Evolutionary conservation across 2,113 vertebrate genomes (phyloP), one percentile per base, ranked within the genome.

Genomic region (Rhineura floridana): DNA sequence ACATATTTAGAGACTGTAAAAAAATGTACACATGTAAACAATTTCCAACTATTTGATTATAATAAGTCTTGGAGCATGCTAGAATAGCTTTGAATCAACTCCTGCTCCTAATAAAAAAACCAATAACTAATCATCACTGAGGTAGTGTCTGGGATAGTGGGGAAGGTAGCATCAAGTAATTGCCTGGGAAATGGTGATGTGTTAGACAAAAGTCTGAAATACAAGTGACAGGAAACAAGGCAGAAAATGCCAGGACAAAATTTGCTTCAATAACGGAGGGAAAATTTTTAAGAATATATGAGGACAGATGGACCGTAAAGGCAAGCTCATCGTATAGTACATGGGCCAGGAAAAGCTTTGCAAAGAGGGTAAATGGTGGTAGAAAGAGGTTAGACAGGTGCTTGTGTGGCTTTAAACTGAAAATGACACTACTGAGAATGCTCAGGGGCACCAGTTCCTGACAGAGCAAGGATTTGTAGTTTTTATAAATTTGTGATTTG

Each of bases 41-140:
- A 89, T 84, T 89, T 90, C 85, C 89, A 91, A 92, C 94, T 89
- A 93, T 94, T 92, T 91, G 89, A 90, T 94, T 93, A 89, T 73
- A 90, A 85, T 91, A 87, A 92, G 90, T 89, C 83, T 88, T 39
- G 63, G 81, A 94, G 84, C 91, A 84, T 87, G 95, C 92, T 93
- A 86, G 59, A 76, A 82, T 83, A 80, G 85, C 75, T 92, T 90
- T 94, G 91, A 93, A 93, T 93, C 87, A 92, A 91, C 52, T 59
- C 81, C 77, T 73, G 83, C 89, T 91, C 91, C 91, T 92, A 93
- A 93, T 93, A 94, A 85, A 85, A 88, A n/a, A n/a, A n/a, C n/a
- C n/a, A n/a, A n/a, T n/a, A n/a, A 88, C 91, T 93, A 91, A 95
- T 93, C 92, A 87, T 82, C 5, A 39, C 19, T 62, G n/a, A 25